Evolutionary conservation across 2,113 vertebrate genomes (phyloP), one percentile per base, ranked within the genome.

Genomic region (Podiceps cristatus): DNA sequence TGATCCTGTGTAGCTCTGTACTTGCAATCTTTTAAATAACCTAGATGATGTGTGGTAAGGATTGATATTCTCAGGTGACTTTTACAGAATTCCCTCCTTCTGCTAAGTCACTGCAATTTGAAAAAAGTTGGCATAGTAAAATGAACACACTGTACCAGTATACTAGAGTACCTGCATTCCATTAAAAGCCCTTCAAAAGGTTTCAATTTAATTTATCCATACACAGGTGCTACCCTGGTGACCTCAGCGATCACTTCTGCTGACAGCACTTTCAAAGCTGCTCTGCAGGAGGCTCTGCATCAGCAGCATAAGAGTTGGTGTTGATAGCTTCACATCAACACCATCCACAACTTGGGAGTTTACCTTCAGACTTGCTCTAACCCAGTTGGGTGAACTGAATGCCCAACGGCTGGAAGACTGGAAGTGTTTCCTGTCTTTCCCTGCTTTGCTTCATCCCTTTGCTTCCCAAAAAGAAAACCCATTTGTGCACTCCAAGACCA

Each of bases 341-440:
- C n/a, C 37, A 56, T 5, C 16, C 49, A 28, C 1, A 5, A 25
- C 29, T 0, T n/a, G 25, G 49, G 72, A 28, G 35, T 29, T 86
- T 68, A 42, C 49, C 44, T 50, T 28, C 18, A 55, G 60, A 13
- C 23, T 62, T 25, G 60, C 33, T 71, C 50, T 52, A 40, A 35
- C 16, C 58, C 2, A 0, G 42, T 2, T 0, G 0, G 42, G 17
- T 25, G 10, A 89, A 75, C 11, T 1, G 1, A 91, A 42, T 0
- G 2, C 24, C 22, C 20, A 47, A 2, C 1, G 1, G 35, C 47
- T 50, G 47, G 9, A 71, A 60, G 24, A 18, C 35, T 10, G 47
- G 28, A 47, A 37, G 11, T 37, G 24, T 0, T 31, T 75, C 25
- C 29, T 64, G 50, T 11, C 13, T 69, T 53, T 53, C 44, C 50